Percentiles rank a stretch among this genome's conserved stretches.
These are phyloP conservation scores for Pseudorhiza aurosa DNA, from an alignment of 30 jellyfish, hydroid and myxozoan genomes.

Conservation along the genomic window DNA sequence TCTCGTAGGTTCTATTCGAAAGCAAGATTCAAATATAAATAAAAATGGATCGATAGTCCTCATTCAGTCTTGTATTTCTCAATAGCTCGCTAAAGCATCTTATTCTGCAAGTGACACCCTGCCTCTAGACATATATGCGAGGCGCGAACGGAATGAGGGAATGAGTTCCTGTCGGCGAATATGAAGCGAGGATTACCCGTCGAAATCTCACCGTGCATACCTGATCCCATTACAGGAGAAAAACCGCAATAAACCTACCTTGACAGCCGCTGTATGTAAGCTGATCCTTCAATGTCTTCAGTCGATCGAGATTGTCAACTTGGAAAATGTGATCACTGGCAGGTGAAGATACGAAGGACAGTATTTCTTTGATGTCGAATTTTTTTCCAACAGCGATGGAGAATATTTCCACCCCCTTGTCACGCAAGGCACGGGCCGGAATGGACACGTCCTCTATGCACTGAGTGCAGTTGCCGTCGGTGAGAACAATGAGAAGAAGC, in stretches of 20 bases:
- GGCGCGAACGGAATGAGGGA: no score
- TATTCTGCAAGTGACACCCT: no score
- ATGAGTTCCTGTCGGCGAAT: no score
- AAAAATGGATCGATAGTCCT: no score
- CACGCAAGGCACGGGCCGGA: conserved; percentile 72
- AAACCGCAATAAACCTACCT: conserved; percentile 13
- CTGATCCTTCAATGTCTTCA: conserved; percentile 53
- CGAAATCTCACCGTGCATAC: no score
- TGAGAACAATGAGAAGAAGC: conserved; percentile 74
- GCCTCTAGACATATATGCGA: no score
- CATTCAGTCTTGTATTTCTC: no score
- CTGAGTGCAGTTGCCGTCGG: conserved; percentile 89
- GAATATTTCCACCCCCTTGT: conserved; percentile 77
- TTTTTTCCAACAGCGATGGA: conserved; percentile 83
- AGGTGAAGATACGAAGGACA: conserved; percentile 71
- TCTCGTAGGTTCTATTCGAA: no score
- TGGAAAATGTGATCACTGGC: conserved; percentile 61
- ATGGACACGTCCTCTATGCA: conserved; percentile 66
- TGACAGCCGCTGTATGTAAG: conserved; percentile 61
- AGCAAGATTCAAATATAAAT: no score
- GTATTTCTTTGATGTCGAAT: conserved; percentile 63
- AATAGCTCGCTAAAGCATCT: no score
- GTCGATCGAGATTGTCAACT: conserved; percentile 61
- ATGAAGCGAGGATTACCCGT: no score
- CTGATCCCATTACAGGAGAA: not conserved